Base-by-base conservation (phyloP, 2,797 vertebrate species). In the Rhabdophis nuchalis region DNA sequence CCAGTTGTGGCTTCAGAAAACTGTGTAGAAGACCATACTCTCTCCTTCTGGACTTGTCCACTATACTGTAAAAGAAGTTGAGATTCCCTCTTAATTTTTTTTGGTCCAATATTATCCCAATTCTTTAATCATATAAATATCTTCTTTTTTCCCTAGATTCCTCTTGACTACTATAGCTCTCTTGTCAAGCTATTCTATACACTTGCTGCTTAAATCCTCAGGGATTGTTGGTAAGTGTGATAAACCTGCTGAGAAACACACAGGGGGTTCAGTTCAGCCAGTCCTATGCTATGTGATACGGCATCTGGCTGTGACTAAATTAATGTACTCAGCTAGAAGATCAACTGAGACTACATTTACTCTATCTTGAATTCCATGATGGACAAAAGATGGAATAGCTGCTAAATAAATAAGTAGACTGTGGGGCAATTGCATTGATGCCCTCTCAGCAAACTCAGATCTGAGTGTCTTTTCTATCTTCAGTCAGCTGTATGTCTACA, bases 101-200 rank as follows among this genome's bases (percentile, higher is more conserved):
- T 20, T 57, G 25, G 25, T 20, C 27, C 16, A 18, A 57, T 91
- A 4, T 36, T 61, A 82, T 53, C 32, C 29, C 36, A 88, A 20
- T 90, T 87, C 60, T 87, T 5, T 16, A 36, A 50, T 5, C 12
- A 27, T 32, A 52, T 53, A 14, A 13, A 32, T 61, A 29, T 77
- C 27, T 72, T 3, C 90, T 94, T 53, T 91, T 90, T 91, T 72
- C 89, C 46, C 1, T 96, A 99, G 99, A 95, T 99, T 99, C 96
- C 98, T 99, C 90, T 96, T 99, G 94, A 98, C 98, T 0, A 98
- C 98, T 0, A 98, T 99, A 0, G 99, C 99, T 86, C 96, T 97
- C 72, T 97, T 99, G 85, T 99, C 99, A 50, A 98, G 96, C 88
- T 99, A 99, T 94, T 99, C 99, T 94, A 99, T 99, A 96, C 99